Evolutionary conservation across 2,888 invertebrate species (phyloP).

Genomic region (Chrysolina americana): DNA sequence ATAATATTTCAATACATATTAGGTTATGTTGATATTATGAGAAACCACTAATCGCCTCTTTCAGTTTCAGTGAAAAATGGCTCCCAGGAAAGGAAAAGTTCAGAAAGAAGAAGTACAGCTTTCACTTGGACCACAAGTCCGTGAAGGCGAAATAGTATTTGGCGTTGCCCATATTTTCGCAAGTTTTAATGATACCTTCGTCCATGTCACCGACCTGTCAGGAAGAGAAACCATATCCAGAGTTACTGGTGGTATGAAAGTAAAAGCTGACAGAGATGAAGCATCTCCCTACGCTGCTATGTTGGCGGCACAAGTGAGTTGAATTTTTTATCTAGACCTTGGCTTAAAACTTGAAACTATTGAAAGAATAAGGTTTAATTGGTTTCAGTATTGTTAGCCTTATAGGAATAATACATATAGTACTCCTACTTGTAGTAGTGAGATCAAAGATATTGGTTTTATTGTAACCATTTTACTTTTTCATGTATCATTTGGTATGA

Average conservation of each 20-base stretch:
- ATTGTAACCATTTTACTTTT: no score
- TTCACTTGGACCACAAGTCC: constrained; percentile 94
- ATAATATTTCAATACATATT: background rate
- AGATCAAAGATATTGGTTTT: no score
- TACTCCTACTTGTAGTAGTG: no score
- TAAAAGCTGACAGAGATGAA: constrained; percentile 99
- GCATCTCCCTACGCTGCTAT: constrained; percentile 99
- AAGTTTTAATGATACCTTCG: constrained; percentile 99
- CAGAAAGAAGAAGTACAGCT: constrained; percentile 98
- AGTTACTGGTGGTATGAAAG: constrained; percentile 99
- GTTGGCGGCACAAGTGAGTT: constrained; percentile 96
- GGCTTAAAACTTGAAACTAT: no score
- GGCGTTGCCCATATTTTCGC: constrained; percentile 99
- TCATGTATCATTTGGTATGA: no score
- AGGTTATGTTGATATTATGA: constrained; percentile 43
- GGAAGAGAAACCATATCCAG: constrained; percentile 95
- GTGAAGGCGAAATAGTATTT: constrained; percentile 97
- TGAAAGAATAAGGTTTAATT: no score
- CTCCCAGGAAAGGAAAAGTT: constrained; percentile 97
- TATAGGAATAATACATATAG: no score
- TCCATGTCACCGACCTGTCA: constrained; percentile 99
- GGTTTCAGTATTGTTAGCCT: no score
- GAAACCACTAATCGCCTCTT: background rate
- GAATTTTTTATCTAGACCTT: background rate
- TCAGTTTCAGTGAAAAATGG: constrained; percentile 76